Evolutionary conservation across 2,888 invertebrate species (phyloP).

Genomic region (Amblyteles armatorius): DNA sequence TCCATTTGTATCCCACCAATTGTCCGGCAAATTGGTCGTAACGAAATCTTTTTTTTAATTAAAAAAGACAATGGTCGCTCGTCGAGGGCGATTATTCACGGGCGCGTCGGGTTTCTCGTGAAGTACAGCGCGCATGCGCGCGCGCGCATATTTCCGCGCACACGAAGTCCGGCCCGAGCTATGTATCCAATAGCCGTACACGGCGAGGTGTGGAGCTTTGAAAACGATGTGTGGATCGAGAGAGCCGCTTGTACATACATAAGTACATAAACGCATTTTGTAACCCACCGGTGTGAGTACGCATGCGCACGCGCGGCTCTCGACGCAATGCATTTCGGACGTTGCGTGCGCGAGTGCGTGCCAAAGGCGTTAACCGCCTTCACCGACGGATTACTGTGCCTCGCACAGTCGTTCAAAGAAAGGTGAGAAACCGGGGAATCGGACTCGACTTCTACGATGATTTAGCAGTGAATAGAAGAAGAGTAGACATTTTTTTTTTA

Average conservation of each 20-base stretch:
- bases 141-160: constrained; percentile 32
- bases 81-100: constrained; percentile 74
- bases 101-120: constrained; percentile 58
- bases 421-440: too few species aligned
- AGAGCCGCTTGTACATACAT: not conserved
- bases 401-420: not conserved
- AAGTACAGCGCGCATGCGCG: constrained; percentile 32
- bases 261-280: constrained; percentile 25
- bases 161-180: constrained; percentile 41
- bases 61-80: constrained; percentile 74
- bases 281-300: constrained; percentile 26
- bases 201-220: not conserved
- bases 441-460: too few species aligned
- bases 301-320: constrained; percentile 23
- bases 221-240: constrained; percentile 22
- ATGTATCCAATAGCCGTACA: constrained; percentile 5
- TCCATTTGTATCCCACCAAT: constrained; percentile 67
- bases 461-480: too few species aligned
- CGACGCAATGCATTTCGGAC: constrained; percentile 1
- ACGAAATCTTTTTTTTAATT: constrained; percentile 71
- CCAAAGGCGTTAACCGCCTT: constrained; percentile 13
- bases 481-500: too few species aligned
- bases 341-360: constrained; percentile 14
- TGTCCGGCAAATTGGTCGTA: constrained; percentile 73
- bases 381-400: not conserved